Base-by-base conservation (phyloP, 2,113 vertebrate species). In the Oncorhynchus mykiss region DNA sequence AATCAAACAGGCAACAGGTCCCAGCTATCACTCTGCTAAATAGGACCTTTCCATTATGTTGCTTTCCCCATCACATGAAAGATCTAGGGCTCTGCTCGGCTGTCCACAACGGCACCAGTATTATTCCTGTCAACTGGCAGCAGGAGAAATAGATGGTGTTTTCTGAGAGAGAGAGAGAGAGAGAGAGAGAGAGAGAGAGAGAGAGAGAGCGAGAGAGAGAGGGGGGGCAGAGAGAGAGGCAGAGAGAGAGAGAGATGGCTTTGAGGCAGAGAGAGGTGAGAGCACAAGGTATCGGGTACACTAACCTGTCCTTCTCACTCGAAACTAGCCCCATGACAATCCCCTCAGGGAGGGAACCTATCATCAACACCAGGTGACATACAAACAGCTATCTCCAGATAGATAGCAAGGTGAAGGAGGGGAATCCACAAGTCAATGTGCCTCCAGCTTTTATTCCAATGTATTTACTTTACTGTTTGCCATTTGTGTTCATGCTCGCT, bases 401-500 rank as follows among this genome's bases (percentile, higher is more conserved):
- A 66, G 9, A 2, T 16, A 14, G 22, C 24, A 67, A 31, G 29
- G 3, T 25, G 65, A 29, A 14, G 2, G 25, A 29, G 27, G 12
- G 25, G 64, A 5, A 25, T 25, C 5, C 16, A 6, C 59, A 60
- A 80, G 73, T 70, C 79, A 74, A 67, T n/a, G 31, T 1, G 20
- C 57, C 79, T 27, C 60, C 49, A 60, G 72, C 74, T 59, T 74
- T 67, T 25, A 71, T 65, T 81, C 77, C 67, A 11, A 80, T 71
- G 3, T 67, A 84, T 88, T 85, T 70, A 72, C 59, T 74, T 72
- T 76, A 78, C 18, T 51, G 66, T 34, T 74, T 24, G 67, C 29
- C 67, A 45, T 68, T 68, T 60, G 49, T 7, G 5, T 65, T 72
- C 71, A 68, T 69, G 39, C 39, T 12, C 39, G 2, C 39, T 3